These are phyloP conservation scores for Pyrgus malvae DNA, from an alignment of 2,888 invertebrate species.

Conservation along the genomic window DNA sequence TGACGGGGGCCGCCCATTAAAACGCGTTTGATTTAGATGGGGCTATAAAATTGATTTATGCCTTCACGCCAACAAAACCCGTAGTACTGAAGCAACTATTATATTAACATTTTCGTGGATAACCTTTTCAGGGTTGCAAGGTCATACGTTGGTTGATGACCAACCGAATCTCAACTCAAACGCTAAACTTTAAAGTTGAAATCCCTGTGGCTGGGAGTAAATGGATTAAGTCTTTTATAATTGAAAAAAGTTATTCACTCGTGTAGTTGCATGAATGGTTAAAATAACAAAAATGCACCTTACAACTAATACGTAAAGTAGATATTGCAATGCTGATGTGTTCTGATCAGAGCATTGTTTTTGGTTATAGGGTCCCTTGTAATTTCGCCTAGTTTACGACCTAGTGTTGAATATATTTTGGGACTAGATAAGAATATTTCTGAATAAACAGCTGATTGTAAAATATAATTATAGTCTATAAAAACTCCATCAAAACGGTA, in stretches of 20 bases:
- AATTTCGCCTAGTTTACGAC: conserved; percentile 76
- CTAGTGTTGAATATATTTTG: conserved; percentile 62
- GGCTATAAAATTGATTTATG: conserved; percentile 83
- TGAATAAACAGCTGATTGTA: conserved; percentile 18
- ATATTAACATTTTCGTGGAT: conserved; percentile 83
- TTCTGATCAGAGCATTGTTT: conserved; percentile 67
- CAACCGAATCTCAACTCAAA: conserved; percentile 28
- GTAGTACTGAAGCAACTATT: conserved; percentile 81
- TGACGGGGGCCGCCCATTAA: conserved; percentile 83
- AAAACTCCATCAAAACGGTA: too few relatives aligned
- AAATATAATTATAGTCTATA: neutral
- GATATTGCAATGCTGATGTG: conserved; percentile 35
- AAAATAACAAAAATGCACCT: conserved; percentile 48
- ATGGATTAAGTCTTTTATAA: conserved; percentile 72
- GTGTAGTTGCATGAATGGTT: conserved; percentile 66
- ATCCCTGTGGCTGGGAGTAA: conserved; percentile 13
- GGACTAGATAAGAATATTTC: conserved; percentile 30
- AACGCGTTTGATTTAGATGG: conserved; percentile 83
- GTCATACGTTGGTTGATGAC: conserved; percentile 49
- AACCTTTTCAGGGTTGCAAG: conserved; percentile 67
- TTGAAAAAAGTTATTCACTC: conserved; percentile 75
- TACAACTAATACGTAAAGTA: conserved; percentile 42
- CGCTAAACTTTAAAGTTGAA: neutral
- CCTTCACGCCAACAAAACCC: conserved; percentile 82
- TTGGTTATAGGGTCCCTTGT: conserved; percentile 69